Percentiles rank a stretch among this genome's conserved stretches.
Evolutionary conservation across 2,797 vertebrate species (phyloP).

Genomic region (Falco cherrug): DNA sequence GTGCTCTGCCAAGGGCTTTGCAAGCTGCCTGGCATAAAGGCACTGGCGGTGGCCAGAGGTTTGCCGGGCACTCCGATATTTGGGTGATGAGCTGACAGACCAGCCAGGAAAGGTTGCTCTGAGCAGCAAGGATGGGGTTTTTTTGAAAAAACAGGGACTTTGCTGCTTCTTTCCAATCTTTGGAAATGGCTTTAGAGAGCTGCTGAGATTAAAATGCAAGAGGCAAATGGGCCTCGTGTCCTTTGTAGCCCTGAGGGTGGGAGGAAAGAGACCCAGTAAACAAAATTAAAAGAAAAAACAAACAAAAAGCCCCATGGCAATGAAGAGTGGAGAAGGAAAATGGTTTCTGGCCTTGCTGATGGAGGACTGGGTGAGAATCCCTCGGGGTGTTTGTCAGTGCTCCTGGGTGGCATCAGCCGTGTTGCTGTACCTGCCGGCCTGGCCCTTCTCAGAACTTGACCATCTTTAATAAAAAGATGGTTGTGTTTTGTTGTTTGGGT

Average conservation of each 20-base stretch:
- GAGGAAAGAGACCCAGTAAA: not conserved
- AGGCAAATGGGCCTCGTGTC: rapidly evolving
- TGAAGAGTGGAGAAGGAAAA: not conserved
- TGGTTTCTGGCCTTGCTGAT: not conserved
- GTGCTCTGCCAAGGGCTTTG: rapidly evolving
- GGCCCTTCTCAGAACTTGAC: rapidly evolving
- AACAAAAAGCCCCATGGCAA: rapidly evolving
- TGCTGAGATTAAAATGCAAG: not conserved
- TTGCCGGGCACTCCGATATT: rapidly evolving
- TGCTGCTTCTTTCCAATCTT: not conserved
- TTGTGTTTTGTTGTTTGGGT: too few species aligned
- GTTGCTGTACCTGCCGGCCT: not conserved
- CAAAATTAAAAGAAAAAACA: rapidly evolving
- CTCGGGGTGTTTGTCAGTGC: rapidly evolving
- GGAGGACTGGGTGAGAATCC: too few species aligned
- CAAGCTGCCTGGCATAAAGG: not conserved
- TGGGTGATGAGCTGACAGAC: rapidly evolving
- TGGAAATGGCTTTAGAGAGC: not conserved
- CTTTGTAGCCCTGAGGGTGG: rapidly evolving
- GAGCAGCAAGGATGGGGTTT: too few species aligned
- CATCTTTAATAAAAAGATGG: not conserved
- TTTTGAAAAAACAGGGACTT: not conserved
- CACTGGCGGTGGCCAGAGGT: not conserved
- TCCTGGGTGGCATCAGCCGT: not conserved
- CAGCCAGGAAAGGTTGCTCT: rapidly evolving